Evolutionary conservation across 2,888 invertebrate species (phyloP).

Genomic region (Protophormia terraenovae): DNA sequence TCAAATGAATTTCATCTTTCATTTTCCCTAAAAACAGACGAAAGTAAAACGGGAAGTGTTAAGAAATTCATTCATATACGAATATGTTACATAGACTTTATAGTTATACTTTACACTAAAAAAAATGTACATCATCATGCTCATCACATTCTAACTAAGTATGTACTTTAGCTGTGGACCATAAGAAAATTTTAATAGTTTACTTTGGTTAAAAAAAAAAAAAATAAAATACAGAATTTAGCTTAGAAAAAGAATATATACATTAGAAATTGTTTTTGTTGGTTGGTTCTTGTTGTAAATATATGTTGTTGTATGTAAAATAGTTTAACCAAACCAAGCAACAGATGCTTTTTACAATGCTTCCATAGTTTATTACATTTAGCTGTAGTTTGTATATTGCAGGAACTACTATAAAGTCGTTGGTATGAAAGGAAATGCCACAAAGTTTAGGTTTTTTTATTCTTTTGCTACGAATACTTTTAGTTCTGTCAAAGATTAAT

Average conservation of each 20-base stretch:
- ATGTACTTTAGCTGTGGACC: not conserved
- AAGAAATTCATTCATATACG: constrained; percentile 17
- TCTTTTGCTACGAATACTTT: not conserved
- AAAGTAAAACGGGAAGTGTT: constrained; percentile 43
- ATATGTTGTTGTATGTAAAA: constrained; percentile 22
- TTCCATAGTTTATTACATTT: constrained; percentile 6
- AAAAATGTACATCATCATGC: not conserved
- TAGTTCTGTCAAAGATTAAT: constrained; percentile 57
- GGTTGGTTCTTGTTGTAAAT: not conserved
- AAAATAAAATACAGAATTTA: constrained; percentile 33
- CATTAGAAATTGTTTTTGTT: constrained; percentile 6
- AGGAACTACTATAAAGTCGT: not conserved
- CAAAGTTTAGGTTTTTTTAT: constrained; percentile 29
- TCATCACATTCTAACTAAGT: not conserved
- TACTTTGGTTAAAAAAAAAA: constrained; percentile 11
- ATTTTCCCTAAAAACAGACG: not conserved
- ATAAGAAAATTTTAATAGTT: constrained; percentile 1
- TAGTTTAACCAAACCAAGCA: constrained; percentile 51
- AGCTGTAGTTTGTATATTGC: not conserved
- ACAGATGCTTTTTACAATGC: constrained; percentile 61
- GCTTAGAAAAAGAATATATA: constrained; percentile 8
- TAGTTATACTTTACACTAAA: not conserved
- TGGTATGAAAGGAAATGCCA: constrained; percentile 53
- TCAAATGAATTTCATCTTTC: constrained; percentile 22
- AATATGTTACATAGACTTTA: not conserved